phyloP scores from a whole-genome alignment of 2,113 vertebrate species.

The Gobius niger region DNA sequence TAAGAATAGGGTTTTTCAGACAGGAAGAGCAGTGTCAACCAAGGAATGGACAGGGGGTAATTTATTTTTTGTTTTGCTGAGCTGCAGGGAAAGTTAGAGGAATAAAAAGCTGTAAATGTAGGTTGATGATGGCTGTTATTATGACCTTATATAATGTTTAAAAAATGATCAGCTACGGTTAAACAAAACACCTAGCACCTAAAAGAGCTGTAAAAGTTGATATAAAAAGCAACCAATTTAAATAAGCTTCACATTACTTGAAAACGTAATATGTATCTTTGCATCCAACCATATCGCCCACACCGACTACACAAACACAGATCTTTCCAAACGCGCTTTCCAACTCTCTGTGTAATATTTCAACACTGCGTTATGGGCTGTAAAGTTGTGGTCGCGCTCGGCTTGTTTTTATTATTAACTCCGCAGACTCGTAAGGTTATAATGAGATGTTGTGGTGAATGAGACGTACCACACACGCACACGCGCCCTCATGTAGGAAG shows the following conservation, averaged over 20 bases:
- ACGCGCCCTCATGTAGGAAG: neutral
- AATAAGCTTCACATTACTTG: neutral
- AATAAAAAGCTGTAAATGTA: neutral
- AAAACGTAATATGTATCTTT: neutral
- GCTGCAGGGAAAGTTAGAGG: constrained; percentile 18
- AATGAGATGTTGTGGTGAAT: constrained; percentile 3
- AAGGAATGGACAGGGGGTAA: constrained; percentile 23
- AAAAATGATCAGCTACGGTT: too few species aligned
- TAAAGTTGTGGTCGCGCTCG: neutral
- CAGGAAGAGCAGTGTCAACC: constrained; percentile 3
- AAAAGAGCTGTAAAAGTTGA: too few species aligned
- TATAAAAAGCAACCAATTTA: neutral
- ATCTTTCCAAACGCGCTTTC: neutral
- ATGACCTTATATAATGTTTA: too few species aligned
- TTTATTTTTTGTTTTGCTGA: constrained; percentile 35
- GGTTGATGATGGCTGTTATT: too few species aligned
- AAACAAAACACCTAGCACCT: too few species aligned
- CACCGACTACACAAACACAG: neutral
- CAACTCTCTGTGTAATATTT: neutral
- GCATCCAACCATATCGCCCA: too few species aligned
- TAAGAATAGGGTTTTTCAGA: constrained; percentile 21
- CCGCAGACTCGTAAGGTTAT: neutral
- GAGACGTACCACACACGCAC: neutral
- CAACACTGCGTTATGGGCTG: neutral
- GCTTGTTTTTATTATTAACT: constrained; percentile 1